These are phyloP conservation scores for Sphaeramia orbicularis DNA, from an alignment of 2,797 vertebrate genomes.

Conservation along the genomic window DNA sequence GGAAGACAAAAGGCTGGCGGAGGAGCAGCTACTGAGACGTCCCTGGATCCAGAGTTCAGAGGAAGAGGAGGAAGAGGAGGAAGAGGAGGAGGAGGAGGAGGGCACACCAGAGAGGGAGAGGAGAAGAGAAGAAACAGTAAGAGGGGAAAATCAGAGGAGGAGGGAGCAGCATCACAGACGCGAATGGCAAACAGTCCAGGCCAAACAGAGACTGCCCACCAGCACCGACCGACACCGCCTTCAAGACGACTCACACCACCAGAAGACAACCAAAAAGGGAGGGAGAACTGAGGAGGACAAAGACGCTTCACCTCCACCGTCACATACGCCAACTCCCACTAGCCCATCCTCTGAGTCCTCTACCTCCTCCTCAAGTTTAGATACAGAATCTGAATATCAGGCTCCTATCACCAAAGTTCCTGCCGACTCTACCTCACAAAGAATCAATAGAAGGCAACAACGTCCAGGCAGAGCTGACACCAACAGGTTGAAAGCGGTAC, in stretches of 20 bases:
- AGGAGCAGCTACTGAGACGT: slow-evolving; percentile 81
- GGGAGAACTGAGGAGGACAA: slow-evolving; percentile 59
- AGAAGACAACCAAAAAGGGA: slow-evolving; percentile 65
- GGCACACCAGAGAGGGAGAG: slow-evolving; percentile 74
- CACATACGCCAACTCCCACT: slow-evolving; percentile 72
- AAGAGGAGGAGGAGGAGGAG: slow-evolving; percentile 77
- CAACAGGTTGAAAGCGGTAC: slow-evolving; percentile 49
- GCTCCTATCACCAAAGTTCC: slow-evolving; percentile 84
- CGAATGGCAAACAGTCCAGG: slow-evolving; percentile 73
- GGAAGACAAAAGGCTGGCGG: slow-evolving; percentile 84
- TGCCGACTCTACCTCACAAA: slow-evolving; percentile 83
- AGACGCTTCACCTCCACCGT: slow-evolving; percentile 75
- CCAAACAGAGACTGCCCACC: slow-evolving; percentile 74
- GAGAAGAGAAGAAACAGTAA: slow-evolving; percentile 81
- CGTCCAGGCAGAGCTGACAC: slow-evolving; percentile 66
- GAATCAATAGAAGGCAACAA: slow-evolving; percentile 76
- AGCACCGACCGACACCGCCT: slow-evolving; percentile 70
- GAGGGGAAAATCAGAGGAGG: slow-evolving; percentile 75
- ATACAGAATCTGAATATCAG: slow-evolving; percentile 76
- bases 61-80: slow-evolving; percentile 79
- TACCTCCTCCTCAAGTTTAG: slow-evolving; percentile 68
- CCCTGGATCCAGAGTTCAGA: slow-evolving; percentile 79
- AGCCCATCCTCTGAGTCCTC: slow-evolving; percentile 69
- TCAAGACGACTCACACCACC: slow-evolving; percentile 56
- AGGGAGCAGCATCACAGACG: slow-evolving; percentile 70